phyloP scores from a whole-genome alignment of 2,888 invertebrate genomes.

The Dasypolia templi region DNA sequence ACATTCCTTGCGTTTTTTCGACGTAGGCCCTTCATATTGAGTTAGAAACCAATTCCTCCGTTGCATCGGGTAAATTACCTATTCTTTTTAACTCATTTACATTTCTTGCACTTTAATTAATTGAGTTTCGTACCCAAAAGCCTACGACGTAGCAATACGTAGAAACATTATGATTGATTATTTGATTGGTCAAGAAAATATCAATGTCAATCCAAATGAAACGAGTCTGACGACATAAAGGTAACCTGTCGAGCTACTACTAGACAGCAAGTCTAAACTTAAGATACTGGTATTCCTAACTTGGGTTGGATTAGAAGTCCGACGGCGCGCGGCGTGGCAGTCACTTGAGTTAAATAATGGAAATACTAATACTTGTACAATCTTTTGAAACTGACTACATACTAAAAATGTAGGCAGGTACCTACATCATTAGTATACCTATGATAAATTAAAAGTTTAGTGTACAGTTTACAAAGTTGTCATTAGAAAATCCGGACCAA shows the following conservation, averaged over 20 bases:
- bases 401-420: not conserved
- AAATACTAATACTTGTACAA: not conserved
- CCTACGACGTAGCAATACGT: not conserved
- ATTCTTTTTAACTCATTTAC: not conserved
- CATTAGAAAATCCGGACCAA: not conserved
- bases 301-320: not conserved
- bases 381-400: not conserved
- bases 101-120: not conserved
- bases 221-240: slow-evolving; percentile 1
- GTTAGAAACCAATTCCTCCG: not conserved
- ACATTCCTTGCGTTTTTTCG: not conserved
- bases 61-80: not conserved
- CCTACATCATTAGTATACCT: too few relatives aligned
- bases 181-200: not conserved
- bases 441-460: too few relatives aligned
- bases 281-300: not conserved
- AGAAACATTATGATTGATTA: not conserved
- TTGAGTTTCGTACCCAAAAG: not conserved
- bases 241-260: not conserved
- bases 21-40: not conserved
- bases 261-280: slow-evolving; percentile 5
- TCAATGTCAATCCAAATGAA: not conserved
- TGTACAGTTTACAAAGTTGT: not conserved
- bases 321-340: not conserved
- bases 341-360: not conserved